Evolutionary conservation across 1,140 invertebrate genomes (phyloP), one percentile per base, ranked within the genome.

Genomic region (Drosophila kikkawai): DNA sequence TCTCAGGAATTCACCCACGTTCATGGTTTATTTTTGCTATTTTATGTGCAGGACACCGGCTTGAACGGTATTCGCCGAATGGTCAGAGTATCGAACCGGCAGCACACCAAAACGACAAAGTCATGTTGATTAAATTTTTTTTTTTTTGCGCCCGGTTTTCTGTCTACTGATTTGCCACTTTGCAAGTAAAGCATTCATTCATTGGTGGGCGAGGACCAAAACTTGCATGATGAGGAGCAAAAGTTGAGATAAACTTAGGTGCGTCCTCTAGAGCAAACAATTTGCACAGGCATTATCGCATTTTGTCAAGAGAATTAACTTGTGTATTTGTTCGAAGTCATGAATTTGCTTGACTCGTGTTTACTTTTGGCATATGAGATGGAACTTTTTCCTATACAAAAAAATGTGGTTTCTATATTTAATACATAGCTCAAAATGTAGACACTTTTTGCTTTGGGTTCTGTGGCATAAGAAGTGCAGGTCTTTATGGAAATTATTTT

Each of bases 91-190:
- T 32, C 26, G 19, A 32, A 50, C 34, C 22, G 22, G 22, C 34
- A 12, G 9, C 41, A 39, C n/a, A 50, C 42, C 22, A 36, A 53
- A 57, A 42, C 45, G 48, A 75, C 44, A 74, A 82, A 80, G 68
- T 79, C 77, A 70, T 56, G 71, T 84, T 80, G 77, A 80, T 84
- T 80, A 71, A 63, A 84, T 64, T 69, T 74, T 59, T 60, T 59
- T 60, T 75, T 71, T 71, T 66, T 64, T 22, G 12, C 61, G 29
- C 36, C 22, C 22, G 34, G n/a, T 36, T 56, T 41, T 32, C 42
- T 59, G n/a, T n/a, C 47, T 41, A n/a, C 36, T 22, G n/a, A 34
- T 29, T 66, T 79, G 50, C 22, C 51, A 55, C 26, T 51, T 57
- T 50, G 50, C 61, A 60, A 69, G 48, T 71, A 60, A 75, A 47